A percentile compares a stretch with the other conserved stretches of the same genome.
phyloP scores from a whole-genome alignment of 2,113 vertebrate genomes.

The Ornithorhynchus anatinus region DNA sequence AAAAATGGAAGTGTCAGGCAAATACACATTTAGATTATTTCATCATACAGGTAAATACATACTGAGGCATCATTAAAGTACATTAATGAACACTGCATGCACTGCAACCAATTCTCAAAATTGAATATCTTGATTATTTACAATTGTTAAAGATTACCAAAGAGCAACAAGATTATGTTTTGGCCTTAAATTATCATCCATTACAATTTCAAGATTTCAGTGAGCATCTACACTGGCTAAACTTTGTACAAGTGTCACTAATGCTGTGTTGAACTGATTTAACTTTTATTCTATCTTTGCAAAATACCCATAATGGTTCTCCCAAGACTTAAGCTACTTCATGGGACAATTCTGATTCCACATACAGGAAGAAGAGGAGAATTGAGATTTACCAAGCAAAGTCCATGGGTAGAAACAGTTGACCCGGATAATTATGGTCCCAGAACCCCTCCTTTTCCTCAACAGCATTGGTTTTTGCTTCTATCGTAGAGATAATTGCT shows the following conservation, averaged over 20 bases:
- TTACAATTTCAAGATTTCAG: conserved; percentile 33
- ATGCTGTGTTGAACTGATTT: background rate
- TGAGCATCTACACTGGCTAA: conserved; percentile 17
- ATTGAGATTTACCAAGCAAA: no score
- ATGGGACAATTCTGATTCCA: background rate
- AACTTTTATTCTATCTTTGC: background rate
- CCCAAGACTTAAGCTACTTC: background rate
- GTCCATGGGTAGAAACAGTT: no score
- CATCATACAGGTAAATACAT: conserved; percentile 64
- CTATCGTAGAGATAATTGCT: no score
- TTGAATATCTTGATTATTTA: conserved; percentile 63
- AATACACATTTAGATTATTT: conserved; percentile 66
- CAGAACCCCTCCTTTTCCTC: no score
- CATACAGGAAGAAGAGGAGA: background rate
- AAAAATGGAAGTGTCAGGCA: conserved; percentile 66
- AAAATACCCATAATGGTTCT: background rate
- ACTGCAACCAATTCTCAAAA: conserved; percentile 55
- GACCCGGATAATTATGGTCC: no score
- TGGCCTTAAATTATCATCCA: conserved; percentile 30
- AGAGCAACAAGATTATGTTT: conserved; percentile 66
- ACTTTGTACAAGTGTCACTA: background rate
- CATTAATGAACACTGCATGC: conserved; percentile 66
- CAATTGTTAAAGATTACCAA: conserved; percentile 55
- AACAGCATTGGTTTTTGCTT: no score
- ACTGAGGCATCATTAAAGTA: conserved; percentile 61